phyloP scores from a whole-genome alignment of 2,797 vertebrate genomes.

The Pseudochirops corinnae region DNA sequence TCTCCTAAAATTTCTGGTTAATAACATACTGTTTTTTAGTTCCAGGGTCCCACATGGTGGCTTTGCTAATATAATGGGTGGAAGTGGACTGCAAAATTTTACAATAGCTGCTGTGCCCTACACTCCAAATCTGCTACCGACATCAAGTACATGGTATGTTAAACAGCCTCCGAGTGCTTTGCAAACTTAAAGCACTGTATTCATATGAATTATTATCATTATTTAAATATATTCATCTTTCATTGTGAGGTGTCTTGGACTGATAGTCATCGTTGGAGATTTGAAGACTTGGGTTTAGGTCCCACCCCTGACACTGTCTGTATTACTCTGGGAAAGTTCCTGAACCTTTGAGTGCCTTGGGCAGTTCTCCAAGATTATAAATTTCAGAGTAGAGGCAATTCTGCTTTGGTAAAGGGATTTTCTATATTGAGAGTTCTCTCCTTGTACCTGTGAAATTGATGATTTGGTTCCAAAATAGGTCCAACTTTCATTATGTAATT shows the following conservation, averaged over 20 bases:
- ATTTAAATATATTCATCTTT: conserved; percentile 47
- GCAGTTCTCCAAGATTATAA: background rate
- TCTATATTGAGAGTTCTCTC: background rate
- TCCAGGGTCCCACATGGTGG: conserved; percentile 98
- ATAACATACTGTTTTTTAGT: conserved; percentile 83
- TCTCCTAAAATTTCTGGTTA: conserved; percentile 51
- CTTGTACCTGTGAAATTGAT: background rate
- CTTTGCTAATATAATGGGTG: conserved; percentile 97
- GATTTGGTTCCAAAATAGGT: background rate
- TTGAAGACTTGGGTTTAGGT: background rate
- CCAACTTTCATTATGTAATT: conserved; percentile 1
- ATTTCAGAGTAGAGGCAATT: background rate
- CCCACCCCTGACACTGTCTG: background rate
- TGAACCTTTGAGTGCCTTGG: background rate
- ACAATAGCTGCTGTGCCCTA: conserved; percentile 96
- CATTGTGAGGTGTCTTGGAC: background rate
- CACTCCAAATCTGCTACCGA: conserved; percentile 95
- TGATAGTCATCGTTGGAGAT: background rate
- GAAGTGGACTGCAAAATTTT: conserved; percentile 97
- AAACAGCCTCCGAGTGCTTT: background rate
- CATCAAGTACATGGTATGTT: conserved; percentile 96
- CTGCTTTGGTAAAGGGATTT: background rate
- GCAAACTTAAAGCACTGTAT: background rate
- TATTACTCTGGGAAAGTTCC: background rate
- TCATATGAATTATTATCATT: background rate